These are phyloP conservation scores for Ormyrus nitidulus DNA, from an alignment of 2,888 invertebrate genomes.

Conservation along the genomic window DNA sequence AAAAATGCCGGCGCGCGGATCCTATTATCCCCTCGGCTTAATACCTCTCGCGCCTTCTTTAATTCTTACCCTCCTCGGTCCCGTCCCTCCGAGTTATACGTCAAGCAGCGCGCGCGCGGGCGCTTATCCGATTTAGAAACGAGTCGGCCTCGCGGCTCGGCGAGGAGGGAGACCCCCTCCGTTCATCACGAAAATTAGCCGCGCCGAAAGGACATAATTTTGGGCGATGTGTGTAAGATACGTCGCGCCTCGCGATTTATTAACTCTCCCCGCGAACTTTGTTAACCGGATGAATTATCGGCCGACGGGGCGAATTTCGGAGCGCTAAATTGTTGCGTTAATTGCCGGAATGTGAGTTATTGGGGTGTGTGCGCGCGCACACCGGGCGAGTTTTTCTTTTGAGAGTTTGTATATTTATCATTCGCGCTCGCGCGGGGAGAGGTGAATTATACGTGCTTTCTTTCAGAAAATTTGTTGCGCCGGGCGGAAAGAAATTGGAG, in stretches of 20 bases:
- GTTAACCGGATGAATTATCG: not conserved
- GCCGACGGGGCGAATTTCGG: slow-evolving; percentile 11
- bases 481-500: too few relatives aligned
- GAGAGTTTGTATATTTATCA: not conserved
- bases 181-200: slow-evolving; percentile 5
- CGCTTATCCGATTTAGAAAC: slow-evolving; percentile 30
- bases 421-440: too few relatives aligned
- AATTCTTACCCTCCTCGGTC: not conserved
- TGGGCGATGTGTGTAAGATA: not conserved
- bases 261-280: not conserved
- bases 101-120: not conserved
- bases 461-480: too few relatives aligned
- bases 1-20: not conserved
- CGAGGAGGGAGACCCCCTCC: not conserved
- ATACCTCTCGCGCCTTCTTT: not conserved
- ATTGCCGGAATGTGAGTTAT: not conserved
- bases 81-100: too few relatives aligned
- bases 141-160: not conserved
- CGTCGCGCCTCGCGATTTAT: slow-evolving; percentile 21
- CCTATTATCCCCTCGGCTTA: slow-evolving; percentile 46
- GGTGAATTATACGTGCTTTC: too few relatives aligned
- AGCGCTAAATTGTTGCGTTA: slow-evolving; percentile 23
- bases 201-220: slow-evolving; percentile 24
- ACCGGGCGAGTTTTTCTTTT: not conserved
- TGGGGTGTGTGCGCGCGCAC: too few relatives aligned